Conservation (phyloP, 2,113 vertebrate species). For the Cheirogaleus medius region DNA sequence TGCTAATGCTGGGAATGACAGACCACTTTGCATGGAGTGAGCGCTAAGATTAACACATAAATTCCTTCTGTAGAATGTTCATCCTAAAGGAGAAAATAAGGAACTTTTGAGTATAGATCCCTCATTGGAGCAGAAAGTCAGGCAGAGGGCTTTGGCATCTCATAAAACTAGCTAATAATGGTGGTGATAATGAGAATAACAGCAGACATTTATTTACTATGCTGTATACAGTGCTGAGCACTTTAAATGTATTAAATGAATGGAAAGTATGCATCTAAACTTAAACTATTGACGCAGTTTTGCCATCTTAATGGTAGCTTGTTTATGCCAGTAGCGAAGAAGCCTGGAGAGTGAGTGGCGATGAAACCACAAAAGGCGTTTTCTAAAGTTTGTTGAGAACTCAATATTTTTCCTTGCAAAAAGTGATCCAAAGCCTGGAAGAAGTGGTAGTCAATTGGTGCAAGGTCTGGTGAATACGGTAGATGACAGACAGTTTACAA, state of each 20-base stretch:
- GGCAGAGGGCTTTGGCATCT: background rate
- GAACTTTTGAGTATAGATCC: background rate
- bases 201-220: background rate
- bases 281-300: too few species aligned
- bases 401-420: too few species aligned
- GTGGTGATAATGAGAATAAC: background rate
- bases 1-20: conserved; percentile 5
- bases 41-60: background rate
- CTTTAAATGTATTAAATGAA: conserved; percentile 9
- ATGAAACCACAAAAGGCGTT: too few species aligned
- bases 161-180: background rate
- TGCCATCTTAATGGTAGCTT: too few species aligned
- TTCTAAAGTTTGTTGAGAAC: too few species aligned
- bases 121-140: background rate
- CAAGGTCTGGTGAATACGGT: too few species aligned
- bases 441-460: too few species aligned
- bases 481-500: too few species aligned
- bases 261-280: background rate
- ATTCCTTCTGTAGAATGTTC: conserved; percentile 12
- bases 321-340: too few species aligned
- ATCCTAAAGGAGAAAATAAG: background rate
- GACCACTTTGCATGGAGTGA: background rate
- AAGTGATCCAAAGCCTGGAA: too few species aligned
- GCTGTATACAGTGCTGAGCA: background rate
- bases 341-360: too few species aligned